phyloP scores from a whole-genome alignment of 2,113 vertebrate genomes.

The Varanus salvator region DNA sequence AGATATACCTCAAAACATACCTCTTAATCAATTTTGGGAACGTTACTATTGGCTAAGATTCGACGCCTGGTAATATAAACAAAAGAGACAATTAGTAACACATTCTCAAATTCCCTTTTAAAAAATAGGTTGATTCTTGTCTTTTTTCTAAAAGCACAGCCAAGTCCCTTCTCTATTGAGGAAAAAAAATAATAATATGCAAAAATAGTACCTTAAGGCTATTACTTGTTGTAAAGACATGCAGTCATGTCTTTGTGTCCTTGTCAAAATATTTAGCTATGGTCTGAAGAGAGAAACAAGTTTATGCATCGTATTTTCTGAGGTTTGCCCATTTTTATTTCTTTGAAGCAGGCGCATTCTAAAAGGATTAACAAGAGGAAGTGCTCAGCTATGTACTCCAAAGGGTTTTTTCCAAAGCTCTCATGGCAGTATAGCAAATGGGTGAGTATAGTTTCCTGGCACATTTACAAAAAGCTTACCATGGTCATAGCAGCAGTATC shows the following conservation, averaged over 20 bases:
- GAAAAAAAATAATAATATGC: slow-evolving; percentile 31
- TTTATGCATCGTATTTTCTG: not conserved
- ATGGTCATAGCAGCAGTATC: not conserved
- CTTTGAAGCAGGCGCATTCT: not conserved
- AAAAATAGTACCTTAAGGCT: slow-evolving; percentile 19
- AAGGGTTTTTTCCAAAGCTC: not conserved
- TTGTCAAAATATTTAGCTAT: slow-evolving; percentile 5
- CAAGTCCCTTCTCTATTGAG: not conserved
- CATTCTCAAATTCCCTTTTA: slow-evolving; percentile 26
- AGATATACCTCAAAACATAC: slow-evolving; percentile 4
- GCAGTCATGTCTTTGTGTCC: not conserved
- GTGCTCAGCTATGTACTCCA: not conserved
- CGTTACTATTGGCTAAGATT: slow-evolving; percentile 13
- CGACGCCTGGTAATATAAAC: slow-evolving; percentile 17
- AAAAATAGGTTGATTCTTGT: slow-evolving; percentile 19
- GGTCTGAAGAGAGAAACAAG: not conserved
- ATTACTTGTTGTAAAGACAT: not conserved
- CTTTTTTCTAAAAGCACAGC: slow-evolving; percentile 27
- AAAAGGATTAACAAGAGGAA: not conserved
- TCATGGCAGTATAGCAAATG: not conserved
- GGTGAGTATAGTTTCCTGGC: not conserved
- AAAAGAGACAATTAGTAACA: not conserved
- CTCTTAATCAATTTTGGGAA: slow-evolving; percentile 39
- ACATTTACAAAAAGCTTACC: not conserved
- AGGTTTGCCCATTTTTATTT: not conserved